Conservation (phyloP, 2,888 invertebrate genomes). For the Lasioglossum pauxillum region DNA sequence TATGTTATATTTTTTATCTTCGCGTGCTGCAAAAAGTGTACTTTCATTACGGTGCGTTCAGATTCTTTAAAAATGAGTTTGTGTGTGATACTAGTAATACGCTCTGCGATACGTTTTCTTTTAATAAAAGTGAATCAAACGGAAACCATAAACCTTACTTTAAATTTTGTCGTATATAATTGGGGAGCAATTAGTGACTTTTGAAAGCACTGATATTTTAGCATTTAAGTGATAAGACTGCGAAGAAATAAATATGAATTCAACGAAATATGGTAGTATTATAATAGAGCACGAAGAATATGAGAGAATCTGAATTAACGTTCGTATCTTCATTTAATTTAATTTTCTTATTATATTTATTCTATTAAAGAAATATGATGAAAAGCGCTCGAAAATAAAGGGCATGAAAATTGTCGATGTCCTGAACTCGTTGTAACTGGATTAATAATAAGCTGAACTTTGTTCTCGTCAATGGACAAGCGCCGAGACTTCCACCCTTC, state of each 20-base stretch:
- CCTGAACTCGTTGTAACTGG: conserved; percentile 53
- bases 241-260: neutral
- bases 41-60: neutral
- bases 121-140: neutral
- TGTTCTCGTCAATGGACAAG: conserved; percentile 66
- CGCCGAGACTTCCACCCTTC: conserved; percentile 57
- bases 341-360: conserved; percentile 1
- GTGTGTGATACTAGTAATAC: neutral
- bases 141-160: neutral
- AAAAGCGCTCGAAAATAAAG: neutral
- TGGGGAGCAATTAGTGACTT: neutral
- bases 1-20: neutral
- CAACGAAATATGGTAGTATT: neutral
- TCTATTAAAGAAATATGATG: neutral
- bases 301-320: neutral
- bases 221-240: neutral
- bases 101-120: neutral
- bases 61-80: neutral
- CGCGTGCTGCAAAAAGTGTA: neutral
- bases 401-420: conserved; percentile 19
- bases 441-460: conserved; percentile 75
- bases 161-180: neutral
- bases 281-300: neutral
- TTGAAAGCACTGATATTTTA: neutral
- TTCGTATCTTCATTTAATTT: neutral